Evolutionary conservation across 2,113 vertebrate species (phyloP).

Genomic region (Lepidothrix coronata): DNA sequence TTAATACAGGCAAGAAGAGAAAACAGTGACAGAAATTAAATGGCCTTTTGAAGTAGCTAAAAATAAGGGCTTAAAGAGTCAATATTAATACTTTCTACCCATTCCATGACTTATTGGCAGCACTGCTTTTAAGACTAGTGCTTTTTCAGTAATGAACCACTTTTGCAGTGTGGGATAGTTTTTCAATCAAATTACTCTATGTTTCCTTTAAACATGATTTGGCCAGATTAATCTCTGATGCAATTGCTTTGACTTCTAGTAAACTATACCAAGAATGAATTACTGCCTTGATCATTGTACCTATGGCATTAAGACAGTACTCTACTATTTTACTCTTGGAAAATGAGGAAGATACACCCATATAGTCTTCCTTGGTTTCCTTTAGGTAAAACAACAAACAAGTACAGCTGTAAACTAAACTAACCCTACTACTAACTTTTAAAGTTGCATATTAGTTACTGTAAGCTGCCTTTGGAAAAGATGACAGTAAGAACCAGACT

Average conservation of each 20-base stretch:
- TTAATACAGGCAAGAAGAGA: neutral
- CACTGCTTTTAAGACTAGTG: neutral
- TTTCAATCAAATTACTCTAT: neutral
- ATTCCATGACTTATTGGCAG: neutral
- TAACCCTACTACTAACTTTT: neutral
- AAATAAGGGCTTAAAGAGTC: neutral
- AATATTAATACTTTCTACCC: neutral
- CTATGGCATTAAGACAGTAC: neutral
- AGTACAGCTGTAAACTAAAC: neutral
- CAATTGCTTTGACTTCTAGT: neutral
- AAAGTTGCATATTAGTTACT: neutral
- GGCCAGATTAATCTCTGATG: neutral
- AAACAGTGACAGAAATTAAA: slow-evolving; percentile 23
- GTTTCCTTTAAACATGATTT: neutral
- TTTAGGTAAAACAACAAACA: neutral
- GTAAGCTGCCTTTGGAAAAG: neutral
- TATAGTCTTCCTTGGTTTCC: neutral
- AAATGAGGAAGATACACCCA: neutral
- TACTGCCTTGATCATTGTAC: neutral
- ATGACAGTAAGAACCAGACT: neutral
- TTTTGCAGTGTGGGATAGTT: neutral
- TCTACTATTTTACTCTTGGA: neutral
- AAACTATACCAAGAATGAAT: neutral
- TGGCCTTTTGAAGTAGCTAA: neutral
- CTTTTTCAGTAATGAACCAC: neutral